phyloP scores from a whole-genome alignment of 2,113 vertebrate genomes.

The Spheniscus mendiculus region DNA sequence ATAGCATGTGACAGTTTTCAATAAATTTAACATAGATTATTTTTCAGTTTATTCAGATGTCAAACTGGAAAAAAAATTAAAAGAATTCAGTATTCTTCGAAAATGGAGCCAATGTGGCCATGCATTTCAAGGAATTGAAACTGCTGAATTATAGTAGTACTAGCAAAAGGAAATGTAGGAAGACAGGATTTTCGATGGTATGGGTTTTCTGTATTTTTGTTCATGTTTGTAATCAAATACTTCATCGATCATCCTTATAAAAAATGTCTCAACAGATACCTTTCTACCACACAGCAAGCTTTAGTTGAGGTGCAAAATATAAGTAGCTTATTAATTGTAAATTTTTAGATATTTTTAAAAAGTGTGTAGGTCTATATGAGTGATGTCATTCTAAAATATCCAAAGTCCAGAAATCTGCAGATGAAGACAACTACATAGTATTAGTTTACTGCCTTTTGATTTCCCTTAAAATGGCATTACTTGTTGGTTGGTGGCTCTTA shows the following conservation, averaged over 20 bases:
- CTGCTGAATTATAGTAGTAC: neutral
- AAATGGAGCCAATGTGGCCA: neutral
- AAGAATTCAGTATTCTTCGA: neutral
- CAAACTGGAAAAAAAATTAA: neutral
- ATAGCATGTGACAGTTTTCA: neutral
- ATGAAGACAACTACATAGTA: neutral
- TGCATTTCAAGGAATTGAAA: neutral
- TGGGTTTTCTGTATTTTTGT: neutral
- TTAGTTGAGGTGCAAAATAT: neutral
- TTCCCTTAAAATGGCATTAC: neutral
- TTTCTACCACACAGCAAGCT: neutral
- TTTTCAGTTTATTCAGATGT: neutral
- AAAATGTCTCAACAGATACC: neutral
- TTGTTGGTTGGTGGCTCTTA: neutral
- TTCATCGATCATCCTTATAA: neutral
- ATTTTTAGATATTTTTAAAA: neutral
- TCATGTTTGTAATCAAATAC: neutral
- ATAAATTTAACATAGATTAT: neutral
- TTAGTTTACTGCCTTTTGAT: neutral
- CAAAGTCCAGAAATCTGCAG: neutral
- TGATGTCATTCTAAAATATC: neutral
- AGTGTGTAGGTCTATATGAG: neutral
- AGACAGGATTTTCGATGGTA: neutral
- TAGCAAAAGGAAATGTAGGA: neutral
- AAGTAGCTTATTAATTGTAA: neutral